These are phyloP conservation scores for Malurus melanocephalus DNA, from an alignment of 2,113 vertebrate genomes.

Conservation along the genomic window DNA sequence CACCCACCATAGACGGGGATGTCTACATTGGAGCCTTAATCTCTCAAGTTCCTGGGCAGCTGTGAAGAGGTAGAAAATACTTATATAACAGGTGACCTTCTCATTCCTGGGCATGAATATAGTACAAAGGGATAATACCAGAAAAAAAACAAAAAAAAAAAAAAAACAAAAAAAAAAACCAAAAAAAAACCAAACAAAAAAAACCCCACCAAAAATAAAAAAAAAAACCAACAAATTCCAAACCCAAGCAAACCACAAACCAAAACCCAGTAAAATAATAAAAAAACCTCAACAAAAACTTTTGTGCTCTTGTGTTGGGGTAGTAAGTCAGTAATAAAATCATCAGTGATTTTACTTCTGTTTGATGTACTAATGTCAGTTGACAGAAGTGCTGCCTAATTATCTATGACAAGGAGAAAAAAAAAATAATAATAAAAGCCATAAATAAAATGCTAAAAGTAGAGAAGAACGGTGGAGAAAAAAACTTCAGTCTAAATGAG, in stretches of 20 bases:
- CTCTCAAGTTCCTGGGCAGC: neutral
- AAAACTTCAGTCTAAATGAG: neutral
- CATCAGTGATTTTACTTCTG: neutral
- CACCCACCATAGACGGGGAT: neutral
- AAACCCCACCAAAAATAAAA: no score
- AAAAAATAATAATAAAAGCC: neutral
- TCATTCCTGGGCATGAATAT: neutral
- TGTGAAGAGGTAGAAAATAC: neutral
- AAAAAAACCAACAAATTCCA: neutral
- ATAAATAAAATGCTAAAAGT: neutral
- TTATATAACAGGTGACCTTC: neutral
- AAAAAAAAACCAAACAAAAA: no score
- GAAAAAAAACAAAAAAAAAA: neutral
- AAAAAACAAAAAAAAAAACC: neutral
- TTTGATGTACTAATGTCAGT: neutral
- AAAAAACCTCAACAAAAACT: accelerated
- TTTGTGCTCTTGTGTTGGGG: neutral
- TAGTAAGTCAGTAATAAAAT: neutral
- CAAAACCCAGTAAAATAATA: no score
- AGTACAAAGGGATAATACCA: neutral
- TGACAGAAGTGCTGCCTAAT: neutral
- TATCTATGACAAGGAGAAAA: neutral
- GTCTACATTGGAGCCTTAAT: neutral
- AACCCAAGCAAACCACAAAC: neutral
- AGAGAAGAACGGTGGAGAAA: neutral